Evolutionary conservation across 2,797 vertebrate species (phyloP).

Genomic region (Micrastur ruficollis): DNA sequence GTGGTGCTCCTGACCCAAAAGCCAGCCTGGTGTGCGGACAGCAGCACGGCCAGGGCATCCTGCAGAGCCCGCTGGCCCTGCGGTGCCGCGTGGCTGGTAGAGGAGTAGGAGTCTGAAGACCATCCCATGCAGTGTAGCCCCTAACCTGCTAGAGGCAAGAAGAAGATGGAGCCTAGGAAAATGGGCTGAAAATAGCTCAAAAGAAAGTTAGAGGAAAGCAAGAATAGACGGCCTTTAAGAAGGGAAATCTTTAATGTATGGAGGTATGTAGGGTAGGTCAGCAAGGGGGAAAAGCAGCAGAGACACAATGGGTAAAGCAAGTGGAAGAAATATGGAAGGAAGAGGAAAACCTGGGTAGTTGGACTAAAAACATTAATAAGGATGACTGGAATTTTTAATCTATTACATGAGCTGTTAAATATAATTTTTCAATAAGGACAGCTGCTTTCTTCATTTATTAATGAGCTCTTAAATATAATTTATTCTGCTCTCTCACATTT

Average conservation of each 20-base stretch:
- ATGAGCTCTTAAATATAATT: not conserved
- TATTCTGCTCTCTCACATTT: not conserved
- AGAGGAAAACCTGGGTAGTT: not conserved
- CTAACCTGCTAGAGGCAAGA: not conserved
- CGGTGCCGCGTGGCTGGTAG: accelerated
- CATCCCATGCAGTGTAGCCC: not conserved
- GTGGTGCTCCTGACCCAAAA: not conserved
- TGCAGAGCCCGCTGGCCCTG: not conserved
- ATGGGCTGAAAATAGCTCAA: not conserved
- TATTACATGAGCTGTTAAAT: not conserved
- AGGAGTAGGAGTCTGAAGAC: not conserved
- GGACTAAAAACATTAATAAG: not conserved
- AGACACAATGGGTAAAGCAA: not conserved
- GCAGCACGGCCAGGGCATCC: not conserved
- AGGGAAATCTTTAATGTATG: not conserved
- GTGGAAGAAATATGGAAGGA: not conserved
- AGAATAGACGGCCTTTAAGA: not conserved
- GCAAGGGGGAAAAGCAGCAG: not conserved
- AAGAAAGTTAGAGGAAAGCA: not conserved
- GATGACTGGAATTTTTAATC: not conserved
- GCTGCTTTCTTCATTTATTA: not conserved
- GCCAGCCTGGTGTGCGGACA: not conserved
- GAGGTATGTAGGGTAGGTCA: not conserved
- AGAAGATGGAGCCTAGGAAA: not conserved
- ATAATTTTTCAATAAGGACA: not conserved